Percentiles rank a stretch among this genome's conserved stretches.
Conservation (phyloP, 2,797 vertebrate species). For the Huso huso region DNA sequence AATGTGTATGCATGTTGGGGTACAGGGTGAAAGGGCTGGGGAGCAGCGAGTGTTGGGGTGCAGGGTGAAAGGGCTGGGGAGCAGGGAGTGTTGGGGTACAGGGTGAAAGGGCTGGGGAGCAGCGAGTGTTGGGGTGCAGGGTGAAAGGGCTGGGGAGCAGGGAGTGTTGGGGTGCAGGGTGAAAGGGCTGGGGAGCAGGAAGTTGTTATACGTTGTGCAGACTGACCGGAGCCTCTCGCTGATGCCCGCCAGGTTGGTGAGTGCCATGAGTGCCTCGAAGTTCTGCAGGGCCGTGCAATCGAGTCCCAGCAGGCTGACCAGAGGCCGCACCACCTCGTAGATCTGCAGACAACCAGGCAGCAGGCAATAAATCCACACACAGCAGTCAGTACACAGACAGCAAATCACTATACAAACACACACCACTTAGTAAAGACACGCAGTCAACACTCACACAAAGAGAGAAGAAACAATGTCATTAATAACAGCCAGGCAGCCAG, state of each 20-base stretch:
- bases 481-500: background rate
- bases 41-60: too few species aligned
- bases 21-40: too few species aligned
- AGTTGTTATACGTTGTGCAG: background rate
- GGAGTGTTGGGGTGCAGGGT: too few species aligned
- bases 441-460: background rate
- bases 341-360: slow-evolving; percentile 54
- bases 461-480: background rate
- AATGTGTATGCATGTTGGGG: too few species aligned
- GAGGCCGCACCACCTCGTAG: slow-evolving; percentile 87
- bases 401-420: background rate
- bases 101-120: too few species aligned
- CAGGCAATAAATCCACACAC: background rate
- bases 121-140: background rate
- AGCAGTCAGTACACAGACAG: background rate
- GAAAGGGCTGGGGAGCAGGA: background rate
- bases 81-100: too few species aligned
- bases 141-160: too few species aligned
- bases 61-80: too few species aligned
- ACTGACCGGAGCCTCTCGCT: slow-evolving; percentile 85
- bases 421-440: background rate
- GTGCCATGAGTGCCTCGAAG: slow-evolving; percentile 92
- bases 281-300: slow-evolving; percentile 84
- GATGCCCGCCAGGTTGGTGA: slow-evolving; percentile 91
- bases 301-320: slow-evolving; percentile 77